These are phyloP conservation scores for Ypsolopha sequella DNA, from an alignment of 2,888 invertebrate genomes.

Conservation along the genomic window DNA sequence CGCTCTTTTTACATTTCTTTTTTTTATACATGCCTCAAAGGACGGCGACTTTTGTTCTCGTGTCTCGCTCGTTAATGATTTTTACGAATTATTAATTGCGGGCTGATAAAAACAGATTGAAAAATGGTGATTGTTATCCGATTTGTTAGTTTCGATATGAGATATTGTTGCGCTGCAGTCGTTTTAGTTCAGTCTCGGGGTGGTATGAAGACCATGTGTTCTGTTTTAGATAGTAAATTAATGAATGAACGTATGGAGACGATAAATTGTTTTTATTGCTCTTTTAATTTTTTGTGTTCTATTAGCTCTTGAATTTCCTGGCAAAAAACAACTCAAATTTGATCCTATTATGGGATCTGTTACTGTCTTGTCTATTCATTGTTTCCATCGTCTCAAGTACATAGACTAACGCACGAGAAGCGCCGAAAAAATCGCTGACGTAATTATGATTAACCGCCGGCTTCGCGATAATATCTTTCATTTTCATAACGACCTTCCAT, in stretches of 20 bases:
- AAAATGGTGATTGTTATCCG: conserved; percentile 49
- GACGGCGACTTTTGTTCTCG: conserved; percentile 66
- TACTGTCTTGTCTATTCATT: too few relatives aligned
- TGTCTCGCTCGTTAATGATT: conserved; percentile 66
- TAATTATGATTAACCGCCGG: conserved; percentile 4
- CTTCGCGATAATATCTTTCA: conserved; percentile 6
- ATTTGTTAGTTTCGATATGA: conserved; percentile 29
- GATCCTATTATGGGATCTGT: too few relatives aligned
- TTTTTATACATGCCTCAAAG: conserved; percentile 52
- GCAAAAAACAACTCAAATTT: too few relatives aligned
- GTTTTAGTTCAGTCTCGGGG: conserved; percentile 16
- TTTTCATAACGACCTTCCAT: conserved; percentile 8
- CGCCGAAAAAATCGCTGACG: neutral
- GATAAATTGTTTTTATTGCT: conserved; percentile 5
- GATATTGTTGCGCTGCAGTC: conserved; percentile 9
- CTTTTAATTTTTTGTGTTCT: neutral
- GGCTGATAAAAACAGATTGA: conserved; percentile 57
- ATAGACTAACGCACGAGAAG: too few relatives aligned
- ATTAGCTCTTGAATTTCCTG: too few relatives aligned
- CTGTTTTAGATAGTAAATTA: neutral
- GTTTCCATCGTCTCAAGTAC: too few relatives aligned
- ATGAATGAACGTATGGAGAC: neutral
- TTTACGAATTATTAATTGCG: conserved; percentile 68
- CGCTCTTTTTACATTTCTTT: conserved; percentile 32
- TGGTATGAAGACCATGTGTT: conserved; percentile 11